Conservation (phyloP, 1,140 invertebrate genomes). For the Radopholus similis region DNA sequence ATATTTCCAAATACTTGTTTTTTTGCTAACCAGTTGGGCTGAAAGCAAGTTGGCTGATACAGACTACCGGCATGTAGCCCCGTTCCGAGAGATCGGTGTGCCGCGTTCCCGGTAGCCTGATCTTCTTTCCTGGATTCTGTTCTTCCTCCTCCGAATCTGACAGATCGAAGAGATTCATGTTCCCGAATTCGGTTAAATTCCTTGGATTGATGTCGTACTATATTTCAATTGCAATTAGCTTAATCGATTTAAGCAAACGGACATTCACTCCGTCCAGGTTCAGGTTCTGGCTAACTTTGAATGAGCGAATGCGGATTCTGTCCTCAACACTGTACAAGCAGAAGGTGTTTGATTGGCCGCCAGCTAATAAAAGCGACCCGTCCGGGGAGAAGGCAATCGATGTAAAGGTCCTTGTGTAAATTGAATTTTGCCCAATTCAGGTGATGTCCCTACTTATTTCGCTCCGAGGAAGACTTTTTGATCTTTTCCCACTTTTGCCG, state of each 20-base stretch:
- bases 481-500: conserved; percentile 22
- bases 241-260: neutral
- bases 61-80: conserved; percentile 18
- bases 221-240: conserved; percentile 10
- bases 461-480: conserved; percentile 37
- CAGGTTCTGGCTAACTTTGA: conserved; percentile 31
- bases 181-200: conserved; percentile 43
- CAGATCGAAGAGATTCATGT: conserved; percentile 33
- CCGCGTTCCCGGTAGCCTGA: conserved; percentile 33
- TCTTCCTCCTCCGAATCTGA: conserved; percentile 36
- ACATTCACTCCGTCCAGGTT: conserved; percentile 45
- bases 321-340: conserved; percentile 40
- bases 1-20: neutral
- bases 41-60: conserved; percentile 29
- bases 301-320: conserved; percentile 24
- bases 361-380: conserved; percentile 29
- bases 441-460: conserved; percentile 33
- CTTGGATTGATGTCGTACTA: conserved; percentile 35
- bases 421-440: neutral
- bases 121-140: neutral
- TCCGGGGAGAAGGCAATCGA: conserved; percentile 44
- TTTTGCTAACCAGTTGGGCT: conserved; percentile 30
- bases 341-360: conserved; percentile 46
- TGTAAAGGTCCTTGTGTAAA: conserved; percentile 33
- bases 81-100: conserved; percentile 41